Base-by-base conservation (phyloP, 1,140 invertebrate species). In the Anagrus nilaparvatae region DNA sequence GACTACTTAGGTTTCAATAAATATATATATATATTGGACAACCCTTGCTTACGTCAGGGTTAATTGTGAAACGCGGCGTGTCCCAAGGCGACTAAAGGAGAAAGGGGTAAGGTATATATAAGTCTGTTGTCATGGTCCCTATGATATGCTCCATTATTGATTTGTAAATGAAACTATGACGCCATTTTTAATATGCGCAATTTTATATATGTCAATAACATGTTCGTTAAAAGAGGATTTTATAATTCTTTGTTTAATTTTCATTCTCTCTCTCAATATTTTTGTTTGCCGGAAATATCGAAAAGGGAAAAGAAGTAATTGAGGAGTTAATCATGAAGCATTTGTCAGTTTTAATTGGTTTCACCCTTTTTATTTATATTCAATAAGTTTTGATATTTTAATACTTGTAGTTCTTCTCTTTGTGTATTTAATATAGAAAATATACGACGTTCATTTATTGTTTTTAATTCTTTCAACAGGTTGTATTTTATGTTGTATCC, bases 151-250 rank as follows among this genome's bases (percentile, higher is more conserved):
- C 55, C 61, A 62, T 63, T 63, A 63, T 63, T 63, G 60, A 63
- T 63, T 63, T 44, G 43, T 12, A 40, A 33, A 13, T 25, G 47
- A 36, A 47, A 42, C 51, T 46, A 48, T 46, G 54, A 58, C 58
- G 61, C 60, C 65, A 66, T 67, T 66, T n/a, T 65, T 65, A 64
- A 67, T 66, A 62, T 63, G 61, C 61, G 59, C 60, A 63, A 63
- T 63, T 63, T 62, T 62, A 63, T 62, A 55, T 63, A 50, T 62
- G 59, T 49, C 43, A 46, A 49, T 46, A 48, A 43, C 38, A 40
- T 12, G 36, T 5, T 5, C 14, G 10, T 18, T 21, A 9, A 10
- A 9, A 4, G 10, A 12, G 17, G 18, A 4, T 7, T 12, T 14
- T 24, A n/a, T 35, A n/a, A 14, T 9, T 24, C n/a, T 16, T 9